Conservation (phyloP, 2,888 invertebrate species). For the Drosophila meridiana region DNA sequence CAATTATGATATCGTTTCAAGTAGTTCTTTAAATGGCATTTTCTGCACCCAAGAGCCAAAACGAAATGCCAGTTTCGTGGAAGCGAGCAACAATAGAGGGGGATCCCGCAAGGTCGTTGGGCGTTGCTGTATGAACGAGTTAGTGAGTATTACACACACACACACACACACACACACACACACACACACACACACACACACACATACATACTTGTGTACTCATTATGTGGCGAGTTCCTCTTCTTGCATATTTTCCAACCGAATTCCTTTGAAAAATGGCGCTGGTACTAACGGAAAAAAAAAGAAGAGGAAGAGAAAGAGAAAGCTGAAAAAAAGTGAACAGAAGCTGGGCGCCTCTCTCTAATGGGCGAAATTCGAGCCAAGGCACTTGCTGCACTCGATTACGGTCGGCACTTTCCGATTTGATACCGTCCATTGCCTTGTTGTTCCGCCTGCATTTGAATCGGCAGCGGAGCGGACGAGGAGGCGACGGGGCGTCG, state of each 20-base stretch:
- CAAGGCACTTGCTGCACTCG: constrained; percentile 68
- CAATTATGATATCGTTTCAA: constrained; percentile 73
- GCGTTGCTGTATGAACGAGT: constrained; percentile 16
- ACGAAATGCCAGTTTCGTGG: constrained; percentile 10
- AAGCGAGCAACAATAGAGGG: constrained; percentile 11
- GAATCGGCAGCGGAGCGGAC: not conserved
- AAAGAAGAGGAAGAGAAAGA: not conserved
- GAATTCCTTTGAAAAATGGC: constrained; percentile 55
- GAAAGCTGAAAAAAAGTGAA: not conserved
- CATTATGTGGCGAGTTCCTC: constrained; percentile 48
- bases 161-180: constrained; percentile 5
- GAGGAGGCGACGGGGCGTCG: not conserved
- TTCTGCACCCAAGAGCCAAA: constrained; percentile 29
- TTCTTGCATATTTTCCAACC: constrained; percentile 68
- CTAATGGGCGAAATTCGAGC: constrained; percentile 47
- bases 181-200: constrained; percentile 27
- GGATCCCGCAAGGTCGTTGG: constrained; percentile 11
- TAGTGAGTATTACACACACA: constrained; percentile 30
- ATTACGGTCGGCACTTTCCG: constrained; percentile 62
- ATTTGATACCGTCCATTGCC: constrained; percentile 41
- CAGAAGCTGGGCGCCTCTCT: constrained; percentile 14
- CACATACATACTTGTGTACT: constrained; percentile 15
- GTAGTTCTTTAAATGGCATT: constrained; percentile 58
- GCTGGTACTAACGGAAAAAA: constrained; percentile 42
- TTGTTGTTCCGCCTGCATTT: constrained; percentile 21